phyloP scores from a whole-genome alignment of 2,797 vertebrate genomes.

The Phalloptychus januarius region DNA sequence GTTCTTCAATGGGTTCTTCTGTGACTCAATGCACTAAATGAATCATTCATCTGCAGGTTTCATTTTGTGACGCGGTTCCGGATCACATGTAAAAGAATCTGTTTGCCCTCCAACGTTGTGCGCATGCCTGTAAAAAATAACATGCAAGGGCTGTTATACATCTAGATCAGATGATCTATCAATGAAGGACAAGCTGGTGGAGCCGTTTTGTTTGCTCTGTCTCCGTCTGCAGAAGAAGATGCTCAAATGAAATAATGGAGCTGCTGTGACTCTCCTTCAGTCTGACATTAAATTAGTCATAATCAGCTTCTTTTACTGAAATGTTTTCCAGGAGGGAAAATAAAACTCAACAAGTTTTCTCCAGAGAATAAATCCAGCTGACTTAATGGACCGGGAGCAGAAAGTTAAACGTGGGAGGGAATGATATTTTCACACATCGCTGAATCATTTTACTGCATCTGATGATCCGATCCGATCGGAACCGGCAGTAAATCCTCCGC shows the following conservation, averaged over 20 bases:
- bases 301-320: not conserved
- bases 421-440: not conserved
- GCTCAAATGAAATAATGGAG: not conserved
- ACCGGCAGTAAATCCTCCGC: conserved; percentile 1
- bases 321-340: not conserved
- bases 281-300: not conserved
- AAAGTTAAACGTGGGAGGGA: not conserved
- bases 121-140: no score
- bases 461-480: not conserved
- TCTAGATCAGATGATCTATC: not conserved
- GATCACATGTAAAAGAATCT: no score
- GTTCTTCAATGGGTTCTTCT: not conserved
- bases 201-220: not conserved
- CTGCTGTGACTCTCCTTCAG: not conserved
- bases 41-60: no score
- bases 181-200: not conserved
- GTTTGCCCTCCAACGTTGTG: no score
- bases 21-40: no score
- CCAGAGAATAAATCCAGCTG: not conserved
- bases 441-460: not conserved
- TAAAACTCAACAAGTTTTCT: not conserved
- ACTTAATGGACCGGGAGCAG: not conserved
- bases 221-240: not conserved
- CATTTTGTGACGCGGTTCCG: no score
- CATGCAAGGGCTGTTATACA: not conserved